Evolutionary conservation across 2,888 invertebrate genomes (phyloP).

Genomic region (Patella ulyssiponensis): DNA sequence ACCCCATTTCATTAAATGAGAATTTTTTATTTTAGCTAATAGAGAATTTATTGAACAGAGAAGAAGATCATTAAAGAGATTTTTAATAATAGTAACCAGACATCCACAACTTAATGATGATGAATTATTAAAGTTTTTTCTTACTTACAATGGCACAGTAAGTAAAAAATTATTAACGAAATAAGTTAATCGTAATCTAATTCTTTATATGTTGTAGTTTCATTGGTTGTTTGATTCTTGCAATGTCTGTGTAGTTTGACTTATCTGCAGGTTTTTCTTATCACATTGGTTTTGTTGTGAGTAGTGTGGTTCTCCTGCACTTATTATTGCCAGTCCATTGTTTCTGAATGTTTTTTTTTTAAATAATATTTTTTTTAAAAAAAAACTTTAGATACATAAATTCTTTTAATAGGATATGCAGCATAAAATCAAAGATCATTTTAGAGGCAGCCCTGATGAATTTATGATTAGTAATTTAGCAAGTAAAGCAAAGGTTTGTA

Average conservation of each 20-base stretch:
- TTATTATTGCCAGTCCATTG: too few relatives aligned
- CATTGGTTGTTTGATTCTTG: too few relatives aligned
- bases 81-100: slow-evolving; percentile 68
- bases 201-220: neutral
- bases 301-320: too few relatives aligned
- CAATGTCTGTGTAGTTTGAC: too few relatives aligned
- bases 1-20: too few relatives aligned
- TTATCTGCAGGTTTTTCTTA: too few relatives aligned
- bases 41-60: slow-evolving; percentile 72
- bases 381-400: neutral
- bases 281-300: too few relatives aligned
- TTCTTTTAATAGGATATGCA: slow-evolving; percentile 68
- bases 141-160: slow-evolving; percentile 71
- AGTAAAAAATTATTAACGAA: slow-evolving; percentile 41
- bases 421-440: slow-evolving; percentile 71
- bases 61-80: slow-evolving; percentile 68
- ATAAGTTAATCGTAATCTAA: too few relatives aligned
- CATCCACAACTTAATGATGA: slow-evolving; percentile 72
- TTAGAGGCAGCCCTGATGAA: slow-evolving; percentile 71
- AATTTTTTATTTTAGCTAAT: slow-evolving; percentile 58
- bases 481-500: slow-evolving; percentile 68
- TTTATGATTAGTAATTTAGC: slow-evolving; percentile 72
- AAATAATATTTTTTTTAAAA: neutral
- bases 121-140: slow-evolving; percentile 70
- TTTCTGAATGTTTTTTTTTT: too few relatives aligned